Conservation (phyloP, 1,140 invertebrate species). For the Ceratosolen fusciceps region DNA sequence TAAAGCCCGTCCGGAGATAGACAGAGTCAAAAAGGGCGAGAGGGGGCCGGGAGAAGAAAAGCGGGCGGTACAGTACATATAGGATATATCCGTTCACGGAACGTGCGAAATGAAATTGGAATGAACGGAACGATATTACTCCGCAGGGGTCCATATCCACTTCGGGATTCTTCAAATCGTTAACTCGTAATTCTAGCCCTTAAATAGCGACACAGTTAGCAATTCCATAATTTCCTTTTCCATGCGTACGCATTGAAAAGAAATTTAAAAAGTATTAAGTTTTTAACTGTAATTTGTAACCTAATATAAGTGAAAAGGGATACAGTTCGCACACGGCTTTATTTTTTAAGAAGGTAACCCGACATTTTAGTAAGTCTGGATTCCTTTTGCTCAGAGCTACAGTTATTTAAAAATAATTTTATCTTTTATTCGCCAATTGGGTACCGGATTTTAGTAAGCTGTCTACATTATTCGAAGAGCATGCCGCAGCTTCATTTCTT, state of each 20-base stretch:
- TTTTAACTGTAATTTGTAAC: conserved; percentile 19
- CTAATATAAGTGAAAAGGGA: not conserved
- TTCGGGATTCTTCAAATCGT: not conserved
- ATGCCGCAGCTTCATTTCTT: not conserved
- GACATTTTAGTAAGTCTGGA: not conserved
- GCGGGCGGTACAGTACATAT: not conserved
- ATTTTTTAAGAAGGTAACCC: not conserved
- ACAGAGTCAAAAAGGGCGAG: not conserved
- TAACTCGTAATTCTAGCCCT: conserved; percentile 18
- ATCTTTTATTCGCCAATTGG: conserved; percentile 10
- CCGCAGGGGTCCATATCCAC: not conserved
- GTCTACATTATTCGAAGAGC: not conserved
- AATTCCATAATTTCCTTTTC: not conserved
- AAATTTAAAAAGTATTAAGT: conserved; percentile 7
- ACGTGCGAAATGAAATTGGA: conserved; percentile 33
- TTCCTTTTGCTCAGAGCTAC: not conserved
- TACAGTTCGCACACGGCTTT: not conserved
- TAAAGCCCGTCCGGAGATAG: not conserved
- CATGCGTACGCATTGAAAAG: not conserved
- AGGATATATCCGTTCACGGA: not conserved
- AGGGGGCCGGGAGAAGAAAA: not conserved
- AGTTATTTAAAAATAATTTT: conserved; percentile 23
- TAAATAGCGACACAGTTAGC: not conserved
- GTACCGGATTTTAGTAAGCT: conserved; percentile 9
- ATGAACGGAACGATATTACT: not conserved